Evolutionary conservation across 2,888 invertebrate species (phyloP).

Genomic region (Schizotus pectinicornis): DNA sequence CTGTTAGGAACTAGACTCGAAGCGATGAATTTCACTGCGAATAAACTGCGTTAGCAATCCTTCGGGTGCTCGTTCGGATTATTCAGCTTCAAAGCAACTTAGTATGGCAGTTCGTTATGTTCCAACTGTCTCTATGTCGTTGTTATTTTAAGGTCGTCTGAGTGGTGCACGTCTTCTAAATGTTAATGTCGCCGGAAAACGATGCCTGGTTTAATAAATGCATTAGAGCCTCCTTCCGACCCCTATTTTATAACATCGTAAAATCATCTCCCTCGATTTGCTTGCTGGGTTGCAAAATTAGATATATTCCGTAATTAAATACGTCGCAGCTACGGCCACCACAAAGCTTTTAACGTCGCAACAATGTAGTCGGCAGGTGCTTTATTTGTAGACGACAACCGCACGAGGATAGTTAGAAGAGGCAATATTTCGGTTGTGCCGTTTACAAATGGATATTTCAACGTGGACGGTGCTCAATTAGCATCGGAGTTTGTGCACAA

Average conservation of each 20-base stretch:
- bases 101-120: too few relatives aligned
- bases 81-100: too few relatives aligned
- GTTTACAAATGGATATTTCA: conserved; percentile 55
- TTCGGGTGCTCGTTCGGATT: too few relatives aligned
- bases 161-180: not conserved
- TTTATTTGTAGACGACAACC: conserved; percentile 28
- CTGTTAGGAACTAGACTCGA: too few relatives aligned
- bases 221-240: conserved; percentile 5
- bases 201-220: conserved; percentile 18
- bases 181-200: conserved; percentile 3
- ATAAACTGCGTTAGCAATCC: too few relatives aligned
- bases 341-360: conserved; percentile 26
- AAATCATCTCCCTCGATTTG: conserved; percentile 26
- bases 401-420: conserved; percentile 25
- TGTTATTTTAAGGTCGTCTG: not conserved
- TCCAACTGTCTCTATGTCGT: too few relatives aligned
- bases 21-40: too few relatives aligned
- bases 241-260: conserved; percentile 21
- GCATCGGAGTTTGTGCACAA: conserved; percentile 58
- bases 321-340: conserved; percentile 1
- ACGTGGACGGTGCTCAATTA: conserved; percentile 55
- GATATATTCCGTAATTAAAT: conserved; percentile 22
- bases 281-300: conserved; percentile 23
- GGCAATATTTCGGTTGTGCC: conserved; percentile 34
- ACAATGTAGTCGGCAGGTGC: conserved; percentile 25